phyloP scores from a whole-genome alignment of 1,140 invertebrate genomes.

The Wasmannia auropunctata region DNA sequence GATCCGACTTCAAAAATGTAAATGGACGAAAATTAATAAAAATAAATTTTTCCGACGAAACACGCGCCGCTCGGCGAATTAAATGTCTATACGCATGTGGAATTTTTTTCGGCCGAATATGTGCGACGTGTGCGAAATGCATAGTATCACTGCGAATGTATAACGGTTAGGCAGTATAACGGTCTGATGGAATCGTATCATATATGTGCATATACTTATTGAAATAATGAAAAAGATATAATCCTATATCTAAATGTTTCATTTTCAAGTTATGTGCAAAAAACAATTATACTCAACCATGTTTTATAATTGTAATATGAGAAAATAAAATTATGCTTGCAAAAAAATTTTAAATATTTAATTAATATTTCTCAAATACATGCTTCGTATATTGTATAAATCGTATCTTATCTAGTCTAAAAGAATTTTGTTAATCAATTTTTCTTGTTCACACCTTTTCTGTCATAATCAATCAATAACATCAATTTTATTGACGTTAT shows the following conservation, averaged over 20 bases:
- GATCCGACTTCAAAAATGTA: constrained; percentile 50
- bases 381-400: not conserved
- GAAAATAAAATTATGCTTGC: not conserved
- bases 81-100: constrained; percentile 42
- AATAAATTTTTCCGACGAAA: constrained; percentile 45
- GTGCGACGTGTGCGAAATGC: constrained; percentile 49
- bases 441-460: not conserved
- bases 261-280: not conserved
- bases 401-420: not conserved
- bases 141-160: constrained; percentile 23
- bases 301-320: not conserved
- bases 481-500: constrained; percentile 32
- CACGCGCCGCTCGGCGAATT: constrained; percentile 23
- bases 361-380: not conserved
- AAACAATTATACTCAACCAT: not conserved
- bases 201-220: constrained; percentile 38
- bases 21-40: constrained; percentile 58
- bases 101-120: constrained; percentile 32
- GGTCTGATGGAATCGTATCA: not conserved
- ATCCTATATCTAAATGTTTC: not conserved
- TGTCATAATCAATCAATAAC: constrained; percentile 21
- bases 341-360: not conserved
- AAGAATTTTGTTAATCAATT: constrained; percentile 8
- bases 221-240: constrained; percentile 28
- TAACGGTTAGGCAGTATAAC: not conserved